phyloP scores from a whole-genome alignment of 30 jellyfish, hydroid and myxozoan species.

The Turritopsis rubra region DNA sequence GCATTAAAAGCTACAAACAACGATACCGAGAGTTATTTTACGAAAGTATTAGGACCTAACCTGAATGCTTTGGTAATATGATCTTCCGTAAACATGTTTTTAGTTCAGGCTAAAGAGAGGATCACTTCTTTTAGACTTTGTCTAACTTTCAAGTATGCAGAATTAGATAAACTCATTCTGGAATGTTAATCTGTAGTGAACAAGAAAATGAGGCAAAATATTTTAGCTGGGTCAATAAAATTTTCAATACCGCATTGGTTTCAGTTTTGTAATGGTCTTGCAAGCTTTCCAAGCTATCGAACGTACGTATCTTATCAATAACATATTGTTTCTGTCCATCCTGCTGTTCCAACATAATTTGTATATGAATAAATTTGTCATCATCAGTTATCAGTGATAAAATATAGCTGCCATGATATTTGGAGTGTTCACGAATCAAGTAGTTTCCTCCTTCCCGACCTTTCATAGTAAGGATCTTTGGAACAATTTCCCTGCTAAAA shows the following conservation, averaged over 20 bases:
- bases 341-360: neutral
- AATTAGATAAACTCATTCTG: no score
- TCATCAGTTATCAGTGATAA: slow-evolving; percentile 15
- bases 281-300: neutral
- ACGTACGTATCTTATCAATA: slow-evolving; percentile 1
- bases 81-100: slow-evolving; percentile 3
- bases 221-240: neutral
- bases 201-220: neutral
- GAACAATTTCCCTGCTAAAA: slow-evolving; percentile 23
- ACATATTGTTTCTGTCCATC: neutral
- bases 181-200: no score
- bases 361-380: slow-evolving; percentile 8
- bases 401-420: slow-evolving; percentile 6
- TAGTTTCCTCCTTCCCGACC: slow-evolving; percentile 30
- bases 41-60: slow-evolving; percentile 4
- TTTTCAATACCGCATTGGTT: neutral
- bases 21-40: no score
- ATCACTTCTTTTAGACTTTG: neutral
- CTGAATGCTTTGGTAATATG: slow-evolving; percentile 10
- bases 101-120: slow-evolving; percentile 9
- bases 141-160: no score
- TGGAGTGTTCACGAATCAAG: slow-evolving; percentile 31
- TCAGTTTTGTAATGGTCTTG: slow-evolving; percentile 13
- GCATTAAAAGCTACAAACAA: no score
- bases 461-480: slow-evolving; percentile 13